phyloP scores from a whole-genome alignment of 2,113 vertebrate genomes.

The Sylvietta virens region DNA sequence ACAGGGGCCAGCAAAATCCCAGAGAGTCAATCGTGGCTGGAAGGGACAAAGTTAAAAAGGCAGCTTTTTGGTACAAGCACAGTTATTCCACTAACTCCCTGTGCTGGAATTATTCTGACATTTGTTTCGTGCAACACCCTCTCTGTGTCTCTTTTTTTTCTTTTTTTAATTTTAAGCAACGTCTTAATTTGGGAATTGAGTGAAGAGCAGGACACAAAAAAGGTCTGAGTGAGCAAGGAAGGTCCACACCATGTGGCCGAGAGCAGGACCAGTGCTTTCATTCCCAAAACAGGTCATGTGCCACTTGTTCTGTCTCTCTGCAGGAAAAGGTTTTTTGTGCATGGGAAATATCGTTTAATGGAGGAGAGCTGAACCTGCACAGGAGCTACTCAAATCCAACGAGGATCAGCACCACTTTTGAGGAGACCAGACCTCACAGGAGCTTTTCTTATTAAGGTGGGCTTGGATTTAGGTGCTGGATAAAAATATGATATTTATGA shows the following conservation, averaged over 20 bases:
- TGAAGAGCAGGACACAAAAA: not conserved
- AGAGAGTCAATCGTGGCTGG: not conserved
- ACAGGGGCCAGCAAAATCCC: not conserved
- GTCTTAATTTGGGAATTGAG: not conserved
- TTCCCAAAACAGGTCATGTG: not conserved
- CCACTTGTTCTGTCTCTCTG: not conserved
- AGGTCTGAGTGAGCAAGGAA: not conserved
- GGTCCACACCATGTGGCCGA: rapidly evolving
- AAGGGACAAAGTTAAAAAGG: not conserved
- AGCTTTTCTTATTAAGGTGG: not conserved
- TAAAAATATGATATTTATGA: not conserved
- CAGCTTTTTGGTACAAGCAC: not conserved
- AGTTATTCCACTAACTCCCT: not conserved
- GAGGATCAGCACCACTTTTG: not conserved
- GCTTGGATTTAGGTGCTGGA: not conserved
- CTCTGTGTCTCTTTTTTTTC: not conserved
- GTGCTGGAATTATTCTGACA: not conserved
- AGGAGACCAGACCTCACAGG: not conserved
- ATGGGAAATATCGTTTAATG: not conserved
- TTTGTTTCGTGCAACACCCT: rapidly evolving
- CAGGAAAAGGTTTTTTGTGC: not conserved
- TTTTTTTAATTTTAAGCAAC: not conserved
- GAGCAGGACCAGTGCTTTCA: not conserved
- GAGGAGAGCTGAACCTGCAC: not conserved
- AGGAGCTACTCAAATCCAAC: not conserved